Base-by-base conservation (phyloP, 1,140 invertebrate genomes). In the Bombus vancouverensis region DNA sequence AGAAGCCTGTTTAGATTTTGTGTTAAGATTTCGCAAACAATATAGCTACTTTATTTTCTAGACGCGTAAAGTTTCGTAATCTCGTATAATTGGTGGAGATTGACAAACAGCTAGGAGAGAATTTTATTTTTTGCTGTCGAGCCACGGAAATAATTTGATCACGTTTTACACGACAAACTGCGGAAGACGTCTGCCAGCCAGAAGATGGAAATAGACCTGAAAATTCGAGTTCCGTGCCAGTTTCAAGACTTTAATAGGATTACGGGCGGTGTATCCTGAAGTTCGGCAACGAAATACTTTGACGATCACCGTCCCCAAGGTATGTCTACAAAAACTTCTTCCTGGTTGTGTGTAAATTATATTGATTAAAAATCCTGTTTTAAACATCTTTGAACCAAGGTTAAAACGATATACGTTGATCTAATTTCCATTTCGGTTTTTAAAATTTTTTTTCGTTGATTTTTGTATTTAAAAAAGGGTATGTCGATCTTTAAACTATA, bases 201-300 rank as follows among this genome's bases (percentile, higher is more conserved):
- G 28, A 15, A 62, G 83, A 72, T 80, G 68, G 76, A 85, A 85
- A 79, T 77, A 85, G 77, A 80, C 25, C 32, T 47, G 84, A 89
- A 89, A 83, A 79, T 77, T 81, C 68, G 59, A 71, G 84, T 77
- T 77, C 74, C 42, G 53, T 71, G 83, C 70, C 84, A 92, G 91
- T 92, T 91, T 87, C 65, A 70, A 59, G 81, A 88, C 88, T 92
- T 90, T 92, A 91, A 89, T 90, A 89, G 89, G 87, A 90, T 91
- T 91, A 88, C 57, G 39, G 39, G 62, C 66, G 25, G 44, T 66
- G 73, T 59, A 34, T 83, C 44, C 57, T 65, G 62, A 89, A 83
- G 39, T 89, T 87, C 73, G 62, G 44, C 32, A 71, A 39, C 62
- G 68, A 86, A 86, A 89, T 66, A 81, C 53, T 82, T 62, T n/a